Evolutionary conservation across 53 echinoderm and acorn worm genomes (phyloP), one percentile per base, ranked within the genome.

Genomic region (Patiria pectinifera): DNA sequence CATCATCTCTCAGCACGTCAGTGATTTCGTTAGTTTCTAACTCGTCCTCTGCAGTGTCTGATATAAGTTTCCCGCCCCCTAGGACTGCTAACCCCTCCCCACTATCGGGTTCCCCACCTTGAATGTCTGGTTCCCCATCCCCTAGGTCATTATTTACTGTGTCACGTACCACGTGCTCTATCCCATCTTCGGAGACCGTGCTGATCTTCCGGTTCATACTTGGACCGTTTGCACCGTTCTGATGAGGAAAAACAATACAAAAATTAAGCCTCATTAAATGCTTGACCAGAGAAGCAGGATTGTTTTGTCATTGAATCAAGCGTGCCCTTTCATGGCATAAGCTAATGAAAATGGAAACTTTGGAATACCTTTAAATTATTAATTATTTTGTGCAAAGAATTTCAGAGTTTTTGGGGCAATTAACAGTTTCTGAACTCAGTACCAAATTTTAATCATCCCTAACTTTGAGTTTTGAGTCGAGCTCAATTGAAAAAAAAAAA

Each of bases 111-210:
- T 62, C 72, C 8, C 53, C 53, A 2, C 53, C 53, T 53, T 53
- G 1, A 53, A n/a, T 63, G 48, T 43, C 48, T 80, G 81, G 80
- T 69, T 69, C 76, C 91, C 83, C 43, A 60, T 62, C 91, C 75
- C 91, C 83, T 25, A 24, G 15, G 46, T 83, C 85, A 79, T 59
- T 77, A 45, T 85, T 59, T 60, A 78, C 76, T 24, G 76, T 72
- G 43, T 92, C 94, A 94, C 94, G 59, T 94, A 94, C 94, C 94
- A 53, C 82, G 45, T 82, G 72, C 12, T 69, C 79, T 80, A 71
- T 22, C 21, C 24, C 86, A 48, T 82, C 75, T 22, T 84, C 81
- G 35, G 91, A 81, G 8, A 85, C 59, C 24, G 76, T 9, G 83
- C 49, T 86, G 48, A 61, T 83, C 58, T 76, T 83, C 25, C 82